phyloP scores from a whole-genome alignment of 1,140 invertebrate genomes.

The Aphelenchoides besseyi region DNA sequence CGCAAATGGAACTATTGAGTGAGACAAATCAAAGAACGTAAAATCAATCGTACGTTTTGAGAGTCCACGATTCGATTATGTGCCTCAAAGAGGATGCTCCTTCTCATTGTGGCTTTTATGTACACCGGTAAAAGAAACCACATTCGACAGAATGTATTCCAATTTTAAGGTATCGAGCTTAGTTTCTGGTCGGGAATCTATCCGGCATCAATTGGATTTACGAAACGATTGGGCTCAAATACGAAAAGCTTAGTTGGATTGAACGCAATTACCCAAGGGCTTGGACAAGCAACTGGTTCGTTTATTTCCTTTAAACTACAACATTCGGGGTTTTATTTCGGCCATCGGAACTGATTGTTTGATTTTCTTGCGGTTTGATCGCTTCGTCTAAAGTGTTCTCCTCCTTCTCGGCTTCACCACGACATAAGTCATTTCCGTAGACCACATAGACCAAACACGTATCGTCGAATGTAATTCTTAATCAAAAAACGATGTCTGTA shows the following conservation, averaged over 20 bases:
- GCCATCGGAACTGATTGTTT: background rate
- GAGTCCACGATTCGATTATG: conserved; percentile 4
- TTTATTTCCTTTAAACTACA: background rate
- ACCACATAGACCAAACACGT: conserved; percentile 39
- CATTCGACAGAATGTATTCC: conserved; percentile 41
- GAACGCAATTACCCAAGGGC: conserved; percentile 50
- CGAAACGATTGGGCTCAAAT: conserved; percentile 32
- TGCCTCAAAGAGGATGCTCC: conserved; percentile 34
- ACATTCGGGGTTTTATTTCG: background rate
- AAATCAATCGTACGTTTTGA: background rate
- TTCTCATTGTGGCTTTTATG: conserved; percentile 42
- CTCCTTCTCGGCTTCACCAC: conserved; percentile 35
- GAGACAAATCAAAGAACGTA: background rate
- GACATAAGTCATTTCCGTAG: conserved; percentile 30
- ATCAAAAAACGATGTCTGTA: too few species aligned
- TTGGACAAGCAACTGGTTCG: conserved; percentile 46
- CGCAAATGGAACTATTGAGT: conserved; percentile 9
- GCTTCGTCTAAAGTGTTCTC: conserved; percentile 31
- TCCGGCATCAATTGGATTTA: conserved; percentile 49
- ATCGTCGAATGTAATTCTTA: conserved; percentile 34
- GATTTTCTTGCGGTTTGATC: background rate
- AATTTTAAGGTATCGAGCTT: conserved; percentile 36
- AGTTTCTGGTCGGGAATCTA: conserved; percentile 21
- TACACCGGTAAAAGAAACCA: conserved; percentile 41
- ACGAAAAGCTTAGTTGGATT: conserved; percentile 49